These are phyloP conservation scores for Rotaria macrura DNA, from an alignment of 2,888 invertebrate species.

Conservation along the genomic window DNA sequence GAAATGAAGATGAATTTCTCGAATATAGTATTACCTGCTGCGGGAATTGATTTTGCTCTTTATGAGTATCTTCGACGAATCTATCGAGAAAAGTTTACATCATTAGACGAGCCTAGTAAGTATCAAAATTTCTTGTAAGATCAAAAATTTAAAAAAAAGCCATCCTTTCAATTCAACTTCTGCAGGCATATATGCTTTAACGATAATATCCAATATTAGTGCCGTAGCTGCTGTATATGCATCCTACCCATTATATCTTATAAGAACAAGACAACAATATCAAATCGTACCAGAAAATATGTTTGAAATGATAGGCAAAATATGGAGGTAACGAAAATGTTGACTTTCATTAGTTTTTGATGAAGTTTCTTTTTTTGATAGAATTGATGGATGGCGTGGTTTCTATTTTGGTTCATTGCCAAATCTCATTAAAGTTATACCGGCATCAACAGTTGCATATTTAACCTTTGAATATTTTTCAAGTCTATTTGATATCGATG, in stretches of 20 bases:
- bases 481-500: conserved; percentile 22
- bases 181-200: background rate
- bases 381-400: conserved; percentile 22
- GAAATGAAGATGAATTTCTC: background rate
- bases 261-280: conserved; percentile 28
- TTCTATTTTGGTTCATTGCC: conserved; percentile 28
- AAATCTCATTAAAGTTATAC: conserved; percentile 27
- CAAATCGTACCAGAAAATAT: conserved; percentile 20
- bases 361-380: background rate
- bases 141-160: background rate
- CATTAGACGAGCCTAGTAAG: background rate
- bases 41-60: conserved; percentile 88
- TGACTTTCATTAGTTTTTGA: too few species aligned
- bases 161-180: background rate
- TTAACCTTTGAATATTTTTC: conserved; percentile 24
- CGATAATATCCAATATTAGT: conserved; percentile 12
- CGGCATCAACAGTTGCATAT: conserved; percentile 26
- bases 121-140: background rate
- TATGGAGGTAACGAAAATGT: background rate
- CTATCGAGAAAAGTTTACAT: background rate
- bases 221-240: conserved; percentile 24
- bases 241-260: conserved; percentile 26
- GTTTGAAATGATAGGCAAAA: conserved; percentile 28
- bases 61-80: conserved; percentile 60
- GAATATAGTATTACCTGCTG: conserved; percentile 65